Evolutionary conservation across 2,113 vertebrate genomes (phyloP).

Genomic region (Actinemys pallida): DNA sequence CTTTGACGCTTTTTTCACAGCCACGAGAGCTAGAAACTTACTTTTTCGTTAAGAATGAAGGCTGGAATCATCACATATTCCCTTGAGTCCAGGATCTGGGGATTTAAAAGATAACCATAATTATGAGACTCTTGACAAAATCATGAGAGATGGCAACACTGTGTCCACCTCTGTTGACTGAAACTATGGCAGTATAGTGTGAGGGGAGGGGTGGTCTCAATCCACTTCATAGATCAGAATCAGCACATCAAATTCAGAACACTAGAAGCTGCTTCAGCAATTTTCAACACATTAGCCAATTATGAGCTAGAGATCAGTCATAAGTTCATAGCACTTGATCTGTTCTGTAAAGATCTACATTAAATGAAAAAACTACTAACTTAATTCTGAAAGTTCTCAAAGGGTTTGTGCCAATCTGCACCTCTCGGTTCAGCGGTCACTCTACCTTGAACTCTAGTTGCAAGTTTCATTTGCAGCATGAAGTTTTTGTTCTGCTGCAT

Average conservation of each 20-base stretch:
- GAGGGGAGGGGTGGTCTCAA: not conserved
- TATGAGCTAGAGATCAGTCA: not conserved
- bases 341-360: not conserved
- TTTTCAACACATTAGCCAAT: not conserved
- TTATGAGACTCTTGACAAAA: no score
- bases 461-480: not conserved
- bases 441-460: not conserved
- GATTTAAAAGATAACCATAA: no score
- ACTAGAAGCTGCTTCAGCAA: not conserved
- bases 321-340: not conserved
- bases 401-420: not conserved
- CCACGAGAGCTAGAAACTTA: no score
- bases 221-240: not conserved
- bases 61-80: no score
- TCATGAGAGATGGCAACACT: no score
- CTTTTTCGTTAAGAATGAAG: no score
- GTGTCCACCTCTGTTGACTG: not conserved
- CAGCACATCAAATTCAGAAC: not conserved
- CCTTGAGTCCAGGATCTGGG: no score
- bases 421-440: not conserved
- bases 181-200: accelerated
- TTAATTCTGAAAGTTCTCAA: not conserved
- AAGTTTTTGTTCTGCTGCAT: conserved; percentile 32
- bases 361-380: not conserved
- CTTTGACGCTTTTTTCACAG: no score